These are phyloP conservation scores for Polypedilum vanderplanki DNA, from an alignment of 1,140 invertebrate genomes.

Conservation along the genomic window DNA sequence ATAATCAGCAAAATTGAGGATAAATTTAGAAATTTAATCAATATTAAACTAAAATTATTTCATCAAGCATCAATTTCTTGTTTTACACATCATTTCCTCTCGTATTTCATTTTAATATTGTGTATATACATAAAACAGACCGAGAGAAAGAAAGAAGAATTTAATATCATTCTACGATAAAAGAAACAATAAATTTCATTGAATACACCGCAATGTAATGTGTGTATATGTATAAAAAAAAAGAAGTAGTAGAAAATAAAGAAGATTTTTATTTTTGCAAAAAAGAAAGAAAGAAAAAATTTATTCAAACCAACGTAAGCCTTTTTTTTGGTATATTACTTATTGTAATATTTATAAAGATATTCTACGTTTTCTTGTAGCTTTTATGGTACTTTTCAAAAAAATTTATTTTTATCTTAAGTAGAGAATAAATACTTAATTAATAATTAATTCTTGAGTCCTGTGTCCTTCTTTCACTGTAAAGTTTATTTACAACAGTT, in stretches of 20 bases:
- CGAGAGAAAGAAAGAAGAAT: too few relatives aligned
- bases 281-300: neutral
- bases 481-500: neutral
- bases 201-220: slow-evolving; percentile 11
- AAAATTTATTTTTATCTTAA: neutral
- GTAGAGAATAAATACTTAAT: neutral
- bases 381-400: neutral
- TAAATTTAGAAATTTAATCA: too few relatives aligned
- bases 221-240: neutral
- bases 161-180: neutral
- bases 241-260: neutral
- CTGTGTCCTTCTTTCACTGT: neutral
- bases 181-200: slow-evolving; percentile 8
- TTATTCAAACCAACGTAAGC: slow-evolving; percentile 18
- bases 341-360: too few relatives aligned
- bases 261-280: neutral
- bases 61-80: too few relatives aligned
- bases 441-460: too few relatives aligned
- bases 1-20: too few relatives aligned
- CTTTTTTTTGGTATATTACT: neutral
- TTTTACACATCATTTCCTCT: too few relatives aligned
- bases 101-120: too few relatives aligned
- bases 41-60: too few relatives aligned
- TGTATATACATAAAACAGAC: too few relatives aligned
- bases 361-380: neutral